Conservation (phyloP, 1,140 invertebrate species). For the Pogonomyrmex californicus region DNA sequence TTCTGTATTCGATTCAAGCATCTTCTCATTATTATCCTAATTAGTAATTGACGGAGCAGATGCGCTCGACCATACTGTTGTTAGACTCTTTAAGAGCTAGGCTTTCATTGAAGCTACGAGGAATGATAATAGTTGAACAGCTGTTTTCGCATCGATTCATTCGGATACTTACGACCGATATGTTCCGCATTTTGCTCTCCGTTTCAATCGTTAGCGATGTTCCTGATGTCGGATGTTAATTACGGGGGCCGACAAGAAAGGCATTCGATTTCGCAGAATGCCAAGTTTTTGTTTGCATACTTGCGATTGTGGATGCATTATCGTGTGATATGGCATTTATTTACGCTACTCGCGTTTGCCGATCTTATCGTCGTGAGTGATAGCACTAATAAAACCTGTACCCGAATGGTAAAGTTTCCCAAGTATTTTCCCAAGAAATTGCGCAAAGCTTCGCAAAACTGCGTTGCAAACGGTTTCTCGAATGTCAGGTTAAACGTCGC, state of each 20-base stretch:
- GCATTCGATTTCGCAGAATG: not conserved
- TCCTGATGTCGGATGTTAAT: constrained; percentile 24
- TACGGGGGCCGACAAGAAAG: constrained; percentile 6
- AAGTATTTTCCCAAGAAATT: constrained; percentile 35
- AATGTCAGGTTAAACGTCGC: constrained; percentile 70
- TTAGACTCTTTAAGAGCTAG: constrained; percentile 16
- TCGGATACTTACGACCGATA: not conserved
- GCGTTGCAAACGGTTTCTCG: constrained; percentile 67
- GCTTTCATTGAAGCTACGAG: constrained; percentile 11
- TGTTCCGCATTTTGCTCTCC: constrained; percentile 21
- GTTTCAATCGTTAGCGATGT: constrained; percentile 22
- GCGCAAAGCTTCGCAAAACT: constrained; percentile 56
- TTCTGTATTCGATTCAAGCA: constrained; percentile 58
- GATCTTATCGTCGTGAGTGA: constrained; percentile 36
- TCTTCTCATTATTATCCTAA: constrained; percentile 75
- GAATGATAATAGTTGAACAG: constrained; percentile 46
- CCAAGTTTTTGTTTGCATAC: constrained; percentile 14
- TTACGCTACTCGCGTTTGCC: constrained; percentile 8
- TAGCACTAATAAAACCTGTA: constrained; percentile 26
- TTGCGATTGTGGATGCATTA: constrained; percentile 17
- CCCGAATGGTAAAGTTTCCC: constrained; percentile 48
- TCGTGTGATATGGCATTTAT: constrained; percentile 39
- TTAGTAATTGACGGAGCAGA: constrained; percentile 73
- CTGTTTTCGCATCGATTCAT: constrained; percentile 32
- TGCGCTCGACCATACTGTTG: constrained; percentile 51